These are phyloP conservation scores for Dasyurus viverrinus DNA, from an alignment of 2,113 vertebrate genomes.

Conservation along the genomic window DNA sequence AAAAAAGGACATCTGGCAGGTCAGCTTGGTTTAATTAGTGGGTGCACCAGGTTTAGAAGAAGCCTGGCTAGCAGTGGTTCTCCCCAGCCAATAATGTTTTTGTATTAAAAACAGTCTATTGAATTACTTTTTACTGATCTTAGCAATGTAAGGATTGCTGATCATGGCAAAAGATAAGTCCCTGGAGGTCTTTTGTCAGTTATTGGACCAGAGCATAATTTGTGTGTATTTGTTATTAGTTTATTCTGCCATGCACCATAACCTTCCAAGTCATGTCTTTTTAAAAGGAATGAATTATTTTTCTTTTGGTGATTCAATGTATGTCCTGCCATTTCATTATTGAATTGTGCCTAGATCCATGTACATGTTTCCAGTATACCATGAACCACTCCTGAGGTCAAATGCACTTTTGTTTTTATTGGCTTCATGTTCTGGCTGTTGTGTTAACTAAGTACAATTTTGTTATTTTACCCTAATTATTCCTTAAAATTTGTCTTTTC, in stretches of 20 bases:
- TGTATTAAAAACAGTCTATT: conserved; percentile 23
- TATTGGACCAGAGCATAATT: conserved; percentile 62
- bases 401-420: conserved; percentile 11
- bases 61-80: neutral
- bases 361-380: conserved; percentile 16
- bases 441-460: conserved; percentile 68
- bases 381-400: conserved; percentile 50
- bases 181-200: conserved; percentile 53
- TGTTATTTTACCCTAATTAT: conserved; percentile 76
- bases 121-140: conserved; percentile 55
- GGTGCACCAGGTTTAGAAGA: conserved; percentile 46
- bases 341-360: conserved; percentile 52
- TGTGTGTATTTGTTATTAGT: conserved; percentile 35
- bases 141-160: conserved; percentile 70
- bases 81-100: conserved; percentile 46
- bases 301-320: conserved; percentile 39
- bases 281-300: neutral
- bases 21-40: conserved; percentile 19
- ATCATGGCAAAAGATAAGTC: conserved; percentile 32
- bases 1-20: conserved; percentile 24
- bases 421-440: conserved; percentile 61
- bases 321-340: conserved; percentile 66
- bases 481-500: conserved; percentile 68
- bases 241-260: conserved; percentile 37
- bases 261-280: conserved; percentile 41